Conservation (phyloP, 1,140 invertebrate genomes). For the Heliconius congener region DNA sequence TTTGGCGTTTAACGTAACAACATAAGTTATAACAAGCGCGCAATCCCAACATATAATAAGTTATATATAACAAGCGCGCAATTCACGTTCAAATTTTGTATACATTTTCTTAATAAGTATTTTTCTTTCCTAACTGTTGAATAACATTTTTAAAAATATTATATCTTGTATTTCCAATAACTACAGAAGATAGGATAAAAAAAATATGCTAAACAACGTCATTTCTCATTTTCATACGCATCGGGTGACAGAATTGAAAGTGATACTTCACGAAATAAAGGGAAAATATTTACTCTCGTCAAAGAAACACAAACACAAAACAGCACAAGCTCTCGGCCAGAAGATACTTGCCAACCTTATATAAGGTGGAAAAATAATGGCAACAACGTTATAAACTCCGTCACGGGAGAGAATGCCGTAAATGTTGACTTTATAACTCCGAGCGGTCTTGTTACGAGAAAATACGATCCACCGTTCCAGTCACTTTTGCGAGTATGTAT, state of each 20-base stretch:
- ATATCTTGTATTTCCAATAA: too few species aligned
- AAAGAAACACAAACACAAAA: neutral
- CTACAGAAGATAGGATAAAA: too few species aligned
- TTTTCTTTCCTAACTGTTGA: too few species aligned
- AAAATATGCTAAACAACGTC: neutral
- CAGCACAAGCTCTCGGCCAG: neutral
- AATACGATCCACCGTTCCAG: neutral
- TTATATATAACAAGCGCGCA: too few species aligned
- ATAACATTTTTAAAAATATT: too few species aligned
- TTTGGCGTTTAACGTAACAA: too few species aligned
- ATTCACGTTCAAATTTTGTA: too few species aligned
- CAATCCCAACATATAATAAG: too few species aligned
- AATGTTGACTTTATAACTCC: slow-evolving; percentile 5
- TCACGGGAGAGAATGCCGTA: slow-evolving; percentile 2
- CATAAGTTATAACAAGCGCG: too few species aligned
- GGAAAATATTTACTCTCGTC: neutral
- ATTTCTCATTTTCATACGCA: neutral
- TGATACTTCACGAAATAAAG: neutral
- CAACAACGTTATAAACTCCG: slow-evolving; percentile 10
- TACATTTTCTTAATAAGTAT: too few species aligned
- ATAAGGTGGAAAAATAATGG: neutral
- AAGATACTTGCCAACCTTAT: slow-evolving; percentile 1
- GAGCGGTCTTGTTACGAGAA: slow-evolving; percentile 14
- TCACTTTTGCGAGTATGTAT: neutral
- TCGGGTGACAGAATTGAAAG: neutral